Conservation (phyloP, 2,113 vertebrate genomes). For the Tor tambroides region DNA sequence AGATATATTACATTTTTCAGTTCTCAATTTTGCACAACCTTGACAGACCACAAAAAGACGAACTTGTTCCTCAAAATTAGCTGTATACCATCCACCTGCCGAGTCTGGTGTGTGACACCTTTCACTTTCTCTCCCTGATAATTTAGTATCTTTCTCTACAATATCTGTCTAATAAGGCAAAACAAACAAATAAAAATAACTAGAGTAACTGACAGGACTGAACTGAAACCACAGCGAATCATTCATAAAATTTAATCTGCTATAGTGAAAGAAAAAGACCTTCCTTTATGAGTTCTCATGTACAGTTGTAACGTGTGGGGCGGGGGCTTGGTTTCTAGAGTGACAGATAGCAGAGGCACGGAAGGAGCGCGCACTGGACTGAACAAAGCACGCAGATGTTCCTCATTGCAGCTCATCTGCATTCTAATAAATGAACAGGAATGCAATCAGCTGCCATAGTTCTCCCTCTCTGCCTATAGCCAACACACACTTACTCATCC, state of each 20-base stretch:
- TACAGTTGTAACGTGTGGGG: constrained; percentile 3
- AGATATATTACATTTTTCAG: too few relatives aligned
- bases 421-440: constrained; percentile 76
- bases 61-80: too few relatives aligned
- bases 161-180: background rate
- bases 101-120: background rate
- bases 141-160: background rate
- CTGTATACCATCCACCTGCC: too few relatives aligned
- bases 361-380: background rate
- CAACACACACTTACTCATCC: constrained; percentile 27
- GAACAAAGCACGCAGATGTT: constrained; percentile 76
- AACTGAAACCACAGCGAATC: background rate
- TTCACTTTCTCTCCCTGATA: background rate
- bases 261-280: constrained; percentile 32
- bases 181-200: background rate
- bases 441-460: constrained; percentile 73
- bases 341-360: constrained; percentile 48
- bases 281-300: constrained; percentile 3
- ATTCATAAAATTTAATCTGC: background rate
- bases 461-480: constrained; percentile 36
- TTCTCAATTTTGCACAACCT: too few relatives aligned
- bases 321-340: constrained; percentile 18
- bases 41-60: too few relatives aligned
- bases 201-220: background rate
- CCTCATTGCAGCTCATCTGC: constrained; percentile 76